Evolutionary conservation across 2,888 invertebrate species (phyloP).

Genomic region (Volucella inanis): DNA sequence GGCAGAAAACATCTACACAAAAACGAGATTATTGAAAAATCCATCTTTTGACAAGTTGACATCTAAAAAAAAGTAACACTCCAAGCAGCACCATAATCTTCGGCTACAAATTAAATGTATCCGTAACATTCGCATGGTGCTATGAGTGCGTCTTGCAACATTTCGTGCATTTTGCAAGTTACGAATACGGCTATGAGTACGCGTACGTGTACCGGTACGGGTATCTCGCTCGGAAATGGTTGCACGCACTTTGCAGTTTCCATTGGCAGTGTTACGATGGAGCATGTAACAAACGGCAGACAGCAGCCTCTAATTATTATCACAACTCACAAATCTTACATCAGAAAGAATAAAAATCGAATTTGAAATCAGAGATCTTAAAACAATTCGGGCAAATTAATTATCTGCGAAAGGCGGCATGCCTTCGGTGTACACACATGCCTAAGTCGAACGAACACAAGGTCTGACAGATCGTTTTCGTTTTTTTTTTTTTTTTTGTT

Average conservation of each 20-base stretch:
- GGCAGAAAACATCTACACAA: slow-evolving; percentile 10
- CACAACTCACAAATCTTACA: slow-evolving; percentile 64
- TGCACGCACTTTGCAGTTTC: background rate
- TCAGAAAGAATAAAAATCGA: slow-evolving; percentile 20
- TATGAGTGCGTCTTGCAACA: slow-evolving; percentile 37
- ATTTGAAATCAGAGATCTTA: slow-evolving; percentile 50
- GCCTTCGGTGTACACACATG: slow-evolving; percentile 64
- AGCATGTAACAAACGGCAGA: slow-evolving; percentile 10
- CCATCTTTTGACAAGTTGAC: slow-evolving; percentile 53
- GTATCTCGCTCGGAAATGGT: slow-evolving; percentile 42
- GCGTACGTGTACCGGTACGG: too few species aligned
- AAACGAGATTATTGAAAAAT: slow-evolving; percentile 27
- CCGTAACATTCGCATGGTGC: background rate
- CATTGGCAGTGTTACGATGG: background rate
- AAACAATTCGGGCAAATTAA: slow-evolving; percentile 75
- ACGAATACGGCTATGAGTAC: too few species aligned
- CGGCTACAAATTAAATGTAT: slow-evolving; percentile 46
- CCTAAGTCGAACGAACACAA: slow-evolving; percentile 66
- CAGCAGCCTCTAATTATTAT: slow-evolving; percentile 70
- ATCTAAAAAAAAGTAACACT: slow-evolving; percentile 6
- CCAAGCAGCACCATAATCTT: slow-evolving; percentile 44
- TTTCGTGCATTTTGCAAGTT: slow-evolving; percentile 36
- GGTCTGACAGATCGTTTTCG: slow-evolving; percentile 64
- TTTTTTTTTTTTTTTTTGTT: background rate
- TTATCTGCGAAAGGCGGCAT: slow-evolving; percentile 72